Evolutionary conservation across 2,113 vertebrate species (phyloP).

Genomic region (Buteo buteo): DNA sequence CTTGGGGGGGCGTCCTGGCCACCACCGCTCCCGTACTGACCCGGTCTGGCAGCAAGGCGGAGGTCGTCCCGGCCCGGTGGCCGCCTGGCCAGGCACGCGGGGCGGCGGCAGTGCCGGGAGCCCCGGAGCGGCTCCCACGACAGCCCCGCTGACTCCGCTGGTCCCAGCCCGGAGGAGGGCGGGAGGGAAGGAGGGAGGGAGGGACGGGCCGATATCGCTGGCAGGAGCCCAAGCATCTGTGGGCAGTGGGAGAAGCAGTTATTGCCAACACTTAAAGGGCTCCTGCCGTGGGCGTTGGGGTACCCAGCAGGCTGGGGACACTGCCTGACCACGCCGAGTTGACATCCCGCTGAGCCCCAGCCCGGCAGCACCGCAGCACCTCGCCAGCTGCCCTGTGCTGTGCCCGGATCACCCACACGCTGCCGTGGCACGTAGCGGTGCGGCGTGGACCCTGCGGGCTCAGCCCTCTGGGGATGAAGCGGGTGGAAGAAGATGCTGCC

Average conservation of each 20-base stretch:
- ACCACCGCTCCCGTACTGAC: background rate
- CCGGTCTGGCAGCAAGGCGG: background rate
- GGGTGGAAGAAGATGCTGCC: background rate
- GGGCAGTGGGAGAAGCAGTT: slow-evolving; percentile 13
- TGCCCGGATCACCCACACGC: accelerated
- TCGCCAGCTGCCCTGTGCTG: accelerated
- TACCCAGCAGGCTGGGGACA: background rate
- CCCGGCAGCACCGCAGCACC: background rate
- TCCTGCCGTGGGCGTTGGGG: background rate
- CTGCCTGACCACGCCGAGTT: accelerated
- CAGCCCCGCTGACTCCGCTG: background rate
- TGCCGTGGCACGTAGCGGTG: accelerated
- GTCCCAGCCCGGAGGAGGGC: background rate
- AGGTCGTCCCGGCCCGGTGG: background rate
- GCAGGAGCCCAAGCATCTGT: slow-evolving; percentile 43
- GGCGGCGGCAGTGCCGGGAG: accelerated
- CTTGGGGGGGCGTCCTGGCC: accelerated
- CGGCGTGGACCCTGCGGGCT: accelerated
- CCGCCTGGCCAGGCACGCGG: background rate
- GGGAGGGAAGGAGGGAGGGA: slow-evolving; percentile 1
- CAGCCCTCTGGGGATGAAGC: accelerated
- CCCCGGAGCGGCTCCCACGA: background rate
- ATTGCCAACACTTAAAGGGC: background rate
- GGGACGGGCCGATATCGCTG: background rate
- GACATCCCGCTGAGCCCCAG: background rate